phyloP scores from a whole-genome alignment of 2,113 vertebrate genomes.

The Probosciger aterrimus region DNA sequence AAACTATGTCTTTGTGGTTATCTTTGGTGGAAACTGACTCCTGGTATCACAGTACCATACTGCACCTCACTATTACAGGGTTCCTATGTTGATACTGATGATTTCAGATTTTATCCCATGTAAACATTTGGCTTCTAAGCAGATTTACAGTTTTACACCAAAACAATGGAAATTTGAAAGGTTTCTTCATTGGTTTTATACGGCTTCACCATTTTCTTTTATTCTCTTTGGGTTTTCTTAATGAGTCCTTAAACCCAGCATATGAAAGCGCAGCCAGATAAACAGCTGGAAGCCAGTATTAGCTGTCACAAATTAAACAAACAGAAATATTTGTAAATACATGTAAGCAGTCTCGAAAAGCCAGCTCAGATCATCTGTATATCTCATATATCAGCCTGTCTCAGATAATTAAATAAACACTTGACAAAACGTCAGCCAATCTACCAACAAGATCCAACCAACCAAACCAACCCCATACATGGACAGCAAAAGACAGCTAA shows the following conservation, averaged over 20 bases:
- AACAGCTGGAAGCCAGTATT: slow-evolving; percentile 17
- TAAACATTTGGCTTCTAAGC: neutral
- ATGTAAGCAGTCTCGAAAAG: neutral
- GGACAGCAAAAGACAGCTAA: neutral
- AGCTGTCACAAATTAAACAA: neutral
- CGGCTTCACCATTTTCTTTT: neutral
- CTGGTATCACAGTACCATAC: neutral
- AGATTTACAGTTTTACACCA: neutral
- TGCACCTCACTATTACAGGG: neutral
- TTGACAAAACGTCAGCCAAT: neutral
- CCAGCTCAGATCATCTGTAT: neutral
- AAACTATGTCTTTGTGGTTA: neutral
- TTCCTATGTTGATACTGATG: neutral
- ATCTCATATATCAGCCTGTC: neutral
- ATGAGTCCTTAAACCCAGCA: neutral
- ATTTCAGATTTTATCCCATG: neutral
- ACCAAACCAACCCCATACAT: neutral
- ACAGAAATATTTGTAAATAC: slow-evolving; percentile 18
- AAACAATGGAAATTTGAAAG: neutral
- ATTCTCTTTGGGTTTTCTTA: neutral
- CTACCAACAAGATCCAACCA: neutral
- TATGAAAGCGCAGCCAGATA: neutral
- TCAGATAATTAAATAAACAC: neutral
- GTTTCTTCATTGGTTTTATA: neutral
- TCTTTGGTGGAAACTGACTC: neutral